phyloP scores from a whole-genome alignment of 2,888 invertebrate species.

The Gordius sp. region DNA sequence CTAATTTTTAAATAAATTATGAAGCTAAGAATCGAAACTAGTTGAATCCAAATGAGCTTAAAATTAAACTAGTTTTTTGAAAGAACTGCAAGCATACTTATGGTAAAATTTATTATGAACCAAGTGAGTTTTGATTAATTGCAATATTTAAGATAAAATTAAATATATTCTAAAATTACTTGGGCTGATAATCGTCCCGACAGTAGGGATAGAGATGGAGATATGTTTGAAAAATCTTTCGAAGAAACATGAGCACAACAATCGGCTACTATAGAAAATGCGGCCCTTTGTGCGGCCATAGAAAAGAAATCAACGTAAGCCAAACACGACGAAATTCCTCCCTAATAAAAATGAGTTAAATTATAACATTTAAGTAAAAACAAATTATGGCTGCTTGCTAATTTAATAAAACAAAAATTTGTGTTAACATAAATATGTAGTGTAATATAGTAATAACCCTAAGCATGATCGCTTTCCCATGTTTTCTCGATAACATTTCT shows the following conservation, averaged over 20 bases:
- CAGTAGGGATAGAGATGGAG: too few species aligned
- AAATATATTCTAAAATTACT: too few species aligned
- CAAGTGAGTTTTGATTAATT: too few species aligned
- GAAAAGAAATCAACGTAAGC: constrained; percentile 95
- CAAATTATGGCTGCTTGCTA: constrained; percentile 24
- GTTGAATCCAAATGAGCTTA: too few species aligned
- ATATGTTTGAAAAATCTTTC: too few species aligned
- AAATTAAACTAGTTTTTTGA: too few species aligned
- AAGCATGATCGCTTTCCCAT: constrained; percentile 69
- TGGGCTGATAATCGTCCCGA: too few species aligned
- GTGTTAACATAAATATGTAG: background rate
- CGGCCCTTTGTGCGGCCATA: constrained; percentile 81
- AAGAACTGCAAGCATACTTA: too few species aligned
- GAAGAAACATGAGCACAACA: constrained; percentile 40
- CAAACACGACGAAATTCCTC: constrained; percentile 77
- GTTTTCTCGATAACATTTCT: constrained; percentile 52
- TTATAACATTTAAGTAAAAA: constrained; percentile 19
- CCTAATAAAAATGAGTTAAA: constrained; percentile 31
- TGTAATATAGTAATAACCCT: background rate
- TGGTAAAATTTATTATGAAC: too few species aligned
- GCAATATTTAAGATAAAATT: too few species aligned
- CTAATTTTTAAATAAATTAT: too few species aligned
- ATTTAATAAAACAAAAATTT: background rate
- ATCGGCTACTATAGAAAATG: constrained; percentile 80
- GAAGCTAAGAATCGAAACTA: too few species aligned